Evolutionary conservation across 2,888 invertebrate genomes (phyloP).

Genomic region (Hylaea fasciaria): DNA sequence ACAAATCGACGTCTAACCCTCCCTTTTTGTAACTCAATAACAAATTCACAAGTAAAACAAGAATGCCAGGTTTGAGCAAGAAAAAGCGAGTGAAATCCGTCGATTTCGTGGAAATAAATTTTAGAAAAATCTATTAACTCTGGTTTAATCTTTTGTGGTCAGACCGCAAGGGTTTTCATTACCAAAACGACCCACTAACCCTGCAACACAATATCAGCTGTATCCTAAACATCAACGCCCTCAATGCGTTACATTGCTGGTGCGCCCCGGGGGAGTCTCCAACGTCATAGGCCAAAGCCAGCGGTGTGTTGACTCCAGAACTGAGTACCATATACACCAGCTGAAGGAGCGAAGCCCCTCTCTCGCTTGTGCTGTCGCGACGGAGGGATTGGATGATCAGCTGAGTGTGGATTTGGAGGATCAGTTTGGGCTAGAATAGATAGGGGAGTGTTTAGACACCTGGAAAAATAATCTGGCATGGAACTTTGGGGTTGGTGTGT

Average conservation of each 20-base stretch:
- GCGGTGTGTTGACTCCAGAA: slow-evolving; percentile 62
- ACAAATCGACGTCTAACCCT: too few relatives aligned
- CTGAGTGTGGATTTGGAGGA: slow-evolving; percentile 68
- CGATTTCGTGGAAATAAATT: too few relatives aligned
- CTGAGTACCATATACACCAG: slow-evolving; percentile 68
- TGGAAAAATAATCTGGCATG: neutral
- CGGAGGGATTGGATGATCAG: slow-evolving; percentile 65
- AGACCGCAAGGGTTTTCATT: too few relatives aligned
- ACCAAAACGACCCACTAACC: slow-evolving; percentile 55
- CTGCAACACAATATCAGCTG: slow-evolving; percentile 73
- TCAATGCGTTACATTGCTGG: slow-evolving; percentile 63
- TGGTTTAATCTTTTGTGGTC: too few relatives aligned
- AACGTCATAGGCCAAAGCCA: slow-evolving; percentile 58
- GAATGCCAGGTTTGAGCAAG: too few relatives aligned
- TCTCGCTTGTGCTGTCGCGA: slow-evolving; percentile 61
- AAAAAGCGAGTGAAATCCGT: too few relatives aligned
- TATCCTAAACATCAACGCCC: slow-evolving; percentile 74
- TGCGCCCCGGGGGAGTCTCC: slow-evolving; percentile 40
- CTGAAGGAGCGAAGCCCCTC: slow-evolving; percentile 65
- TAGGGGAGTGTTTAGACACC: neutral
- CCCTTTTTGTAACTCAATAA: too few relatives aligned
- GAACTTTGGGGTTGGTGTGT: too few relatives aligned
- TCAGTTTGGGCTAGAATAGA: slow-evolving; percentile 63
- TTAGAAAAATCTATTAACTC: too few relatives aligned
- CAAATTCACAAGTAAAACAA: too few relatives aligned